These are phyloP conservation scores for Neodiprion fabricii DNA, from an alignment of 1,140 invertebrate genomes.

Conservation along the genomic window DNA sequence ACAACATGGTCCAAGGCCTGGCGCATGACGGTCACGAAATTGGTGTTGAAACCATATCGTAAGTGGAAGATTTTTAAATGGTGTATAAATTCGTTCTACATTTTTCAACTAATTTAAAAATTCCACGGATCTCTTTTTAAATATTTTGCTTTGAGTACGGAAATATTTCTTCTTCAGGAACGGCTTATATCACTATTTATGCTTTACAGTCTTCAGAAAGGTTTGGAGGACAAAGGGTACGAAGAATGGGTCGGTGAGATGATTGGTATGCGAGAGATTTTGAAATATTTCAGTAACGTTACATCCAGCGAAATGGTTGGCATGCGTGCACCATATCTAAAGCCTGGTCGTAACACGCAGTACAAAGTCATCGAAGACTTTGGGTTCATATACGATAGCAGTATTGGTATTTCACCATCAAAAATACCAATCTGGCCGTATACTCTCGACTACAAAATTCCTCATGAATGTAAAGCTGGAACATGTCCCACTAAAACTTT, in stretches of 20 bases:
- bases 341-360: slow-evolving; percentile 89
- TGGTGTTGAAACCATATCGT: slow-evolving; percentile 88
- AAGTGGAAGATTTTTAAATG: slow-evolving; percentile 46
- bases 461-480: slow-evolving; percentile 90
- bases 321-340: slow-evolving; percentile 88
- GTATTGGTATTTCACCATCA: slow-evolving; percentile 83
- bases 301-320: slow-evolving; percentile 84
- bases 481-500: slow-evolving; percentile 91
- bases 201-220: slow-evolving; percentile 70
- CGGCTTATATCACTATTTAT: background rate
- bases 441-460: slow-evolving; percentile 89
- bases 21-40: slow-evolving; percentile 92
- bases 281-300: slow-evolving; percentile 83
- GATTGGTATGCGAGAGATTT: slow-evolving; percentile 91
- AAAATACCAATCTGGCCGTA: slow-evolving; percentile 92
- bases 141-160: background rate
- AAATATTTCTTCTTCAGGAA: slow-evolving; percentile 36
- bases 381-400: slow-evolving; percentile 91
- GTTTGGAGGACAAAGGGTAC: slow-evolving; percentile 85
- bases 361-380: slow-evolving; percentile 92
- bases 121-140: background rate
- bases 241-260: slow-evolving; percentile 93
- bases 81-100: background rate
- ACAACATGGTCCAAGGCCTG: slow-evolving; percentile 88
- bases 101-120: slow-evolving; percentile 8